These are phyloP conservation scores for Meloidogyne floridensis DNA, from an alignment of 1,140 invertebrate species.

Conservation along the genomic window DNA sequence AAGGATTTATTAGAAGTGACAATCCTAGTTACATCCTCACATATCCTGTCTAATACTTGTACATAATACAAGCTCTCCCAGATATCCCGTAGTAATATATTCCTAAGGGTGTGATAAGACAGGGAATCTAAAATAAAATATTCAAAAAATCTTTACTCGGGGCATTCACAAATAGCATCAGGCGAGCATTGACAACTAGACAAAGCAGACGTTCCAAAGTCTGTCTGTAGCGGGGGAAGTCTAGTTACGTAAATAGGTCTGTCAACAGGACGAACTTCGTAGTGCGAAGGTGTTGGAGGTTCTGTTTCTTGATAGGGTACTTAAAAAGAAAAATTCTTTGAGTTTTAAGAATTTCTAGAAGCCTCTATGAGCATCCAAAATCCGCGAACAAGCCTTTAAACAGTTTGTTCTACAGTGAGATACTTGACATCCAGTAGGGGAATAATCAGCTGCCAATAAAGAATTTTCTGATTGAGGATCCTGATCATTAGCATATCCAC, in stretches of 20 bases:
- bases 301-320: not conserved
- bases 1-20: no score
- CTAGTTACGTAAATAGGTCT: not conserved
- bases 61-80: not conserved
- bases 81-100: no score
- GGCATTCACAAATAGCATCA: not conserved
- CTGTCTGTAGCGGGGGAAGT: no score
- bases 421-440: constrained; percentile 8
- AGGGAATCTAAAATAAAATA: no score
- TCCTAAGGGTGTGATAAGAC: no score
- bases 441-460: not conserved
- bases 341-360: not conserved
- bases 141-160: not conserved
- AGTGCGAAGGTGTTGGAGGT: not conserved
- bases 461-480: not conserved
- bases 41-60: not conserved
- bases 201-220: not conserved
- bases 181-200: not conserved
- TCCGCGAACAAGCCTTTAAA: constrained; percentile 24
- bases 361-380: constrained; percentile 16
- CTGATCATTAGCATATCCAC: not conserved
- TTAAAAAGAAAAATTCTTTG: not conserved
- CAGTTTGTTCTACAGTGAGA: constrained; percentile 25
- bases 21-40: not conserved
- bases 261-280: not conserved